Conservation (phyloP, 2,797 vertebrate genomes). For the Cossypha heuglini region DNA sequence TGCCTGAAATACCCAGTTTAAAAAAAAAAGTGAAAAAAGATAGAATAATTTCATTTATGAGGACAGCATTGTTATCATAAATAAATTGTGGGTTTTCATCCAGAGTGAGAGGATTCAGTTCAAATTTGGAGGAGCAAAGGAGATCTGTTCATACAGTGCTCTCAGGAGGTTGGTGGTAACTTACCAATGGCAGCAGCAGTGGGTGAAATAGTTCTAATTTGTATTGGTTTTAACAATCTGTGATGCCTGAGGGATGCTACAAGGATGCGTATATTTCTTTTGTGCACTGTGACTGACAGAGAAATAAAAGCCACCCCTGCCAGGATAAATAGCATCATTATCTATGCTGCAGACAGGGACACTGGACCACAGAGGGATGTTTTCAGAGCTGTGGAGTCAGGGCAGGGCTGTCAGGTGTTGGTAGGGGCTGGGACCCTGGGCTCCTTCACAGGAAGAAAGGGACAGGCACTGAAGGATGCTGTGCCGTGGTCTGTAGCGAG, state of each 20-base stretch:
- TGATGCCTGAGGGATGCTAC: not conserved
- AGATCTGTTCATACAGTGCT: accelerated
- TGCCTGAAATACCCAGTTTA: not conserved
- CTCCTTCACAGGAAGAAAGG: not conserved
- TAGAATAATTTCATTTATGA: not conserved
- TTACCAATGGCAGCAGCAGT: not conserved
- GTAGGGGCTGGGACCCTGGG: not conserved
- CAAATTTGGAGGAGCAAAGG: not conserved
- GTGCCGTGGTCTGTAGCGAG: accelerated
- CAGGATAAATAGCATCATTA: constrained; percentile 12
- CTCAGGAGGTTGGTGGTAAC: not conserved
- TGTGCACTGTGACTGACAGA: not conserved
- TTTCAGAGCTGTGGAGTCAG: not conserved
- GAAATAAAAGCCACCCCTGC: constrained; percentile 4
- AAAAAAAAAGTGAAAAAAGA: not conserved
- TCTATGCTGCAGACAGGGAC: not conserved
- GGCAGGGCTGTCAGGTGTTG: not conserved
- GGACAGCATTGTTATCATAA: not conserved
- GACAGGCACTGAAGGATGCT: not conserved
- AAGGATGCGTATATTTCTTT: not conserved
- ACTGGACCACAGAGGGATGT: not conserved
- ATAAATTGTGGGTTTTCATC: not conserved
- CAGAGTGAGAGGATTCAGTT: not conserved
- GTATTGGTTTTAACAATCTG: not conserved
- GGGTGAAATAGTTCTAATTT: not conserved